Evolutionary conservation across 2,113 vertebrate species (phyloP).

Genomic region (Toxotes jaculatrix): DNA sequence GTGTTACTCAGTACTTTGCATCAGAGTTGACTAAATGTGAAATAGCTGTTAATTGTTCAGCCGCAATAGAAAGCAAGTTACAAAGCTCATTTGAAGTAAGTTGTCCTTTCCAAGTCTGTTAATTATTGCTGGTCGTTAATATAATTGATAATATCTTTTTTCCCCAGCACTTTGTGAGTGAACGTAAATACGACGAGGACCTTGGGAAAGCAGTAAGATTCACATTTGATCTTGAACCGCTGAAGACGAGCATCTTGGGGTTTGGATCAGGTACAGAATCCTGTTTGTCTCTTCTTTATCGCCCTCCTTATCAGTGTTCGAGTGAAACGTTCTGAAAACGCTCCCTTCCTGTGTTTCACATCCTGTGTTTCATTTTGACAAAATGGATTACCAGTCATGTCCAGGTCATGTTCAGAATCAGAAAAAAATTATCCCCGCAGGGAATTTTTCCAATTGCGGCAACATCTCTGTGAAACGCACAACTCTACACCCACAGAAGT

Average conservation of each 20-base stretch:
- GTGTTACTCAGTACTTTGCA: not conserved
- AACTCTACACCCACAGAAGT: too few relatives aligned
- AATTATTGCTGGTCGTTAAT: not conserved
- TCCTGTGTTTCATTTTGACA: too few relatives aligned
- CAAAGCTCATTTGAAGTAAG: not conserved
- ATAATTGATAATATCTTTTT: not conserved
- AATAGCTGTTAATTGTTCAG: not conserved
- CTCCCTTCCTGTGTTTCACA: too few relatives aligned
- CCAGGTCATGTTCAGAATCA: not conserved
- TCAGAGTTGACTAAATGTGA: not conserved
- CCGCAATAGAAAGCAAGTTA: not conserved
- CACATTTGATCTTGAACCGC: conserved; percentile 89
- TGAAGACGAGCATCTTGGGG: conserved; percentile 88
- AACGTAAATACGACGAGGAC: conserved; percentile 96
- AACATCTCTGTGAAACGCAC: too few relatives aligned
- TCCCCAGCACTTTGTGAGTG: conserved; percentile 94
- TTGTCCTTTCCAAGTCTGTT: not conserved
- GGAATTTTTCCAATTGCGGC: too few relatives aligned
- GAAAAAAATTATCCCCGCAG: not conserved
- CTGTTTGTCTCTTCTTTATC: not conserved
- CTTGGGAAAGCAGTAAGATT: conserved; percentile 92
- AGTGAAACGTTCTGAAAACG: too few relatives aligned
- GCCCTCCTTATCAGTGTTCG: not conserved
- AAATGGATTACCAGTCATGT: too few relatives aligned
- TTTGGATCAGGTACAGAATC: conserved; percentile 91